Percentiles rank a stretch among this genome's conserved stretches.
phyloP scores from a whole-genome alignment of 2,797 vertebrate genomes.

The Selene dorsalis region DNA sequence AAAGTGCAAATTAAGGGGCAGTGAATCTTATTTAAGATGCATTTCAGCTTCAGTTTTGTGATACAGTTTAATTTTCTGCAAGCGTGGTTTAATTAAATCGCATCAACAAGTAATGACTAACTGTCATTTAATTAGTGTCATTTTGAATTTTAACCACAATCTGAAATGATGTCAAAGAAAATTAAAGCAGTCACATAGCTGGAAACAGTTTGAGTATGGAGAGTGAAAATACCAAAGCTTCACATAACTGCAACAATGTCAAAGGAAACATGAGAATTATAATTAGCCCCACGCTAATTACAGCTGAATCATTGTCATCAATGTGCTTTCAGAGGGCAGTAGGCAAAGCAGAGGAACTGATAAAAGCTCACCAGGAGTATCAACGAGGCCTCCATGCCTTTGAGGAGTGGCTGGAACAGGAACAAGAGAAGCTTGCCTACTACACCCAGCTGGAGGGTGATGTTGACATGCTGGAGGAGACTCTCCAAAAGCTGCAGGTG shows the following conservation, averaged over 20 bases:
- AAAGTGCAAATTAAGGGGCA: background rate
- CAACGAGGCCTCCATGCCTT: slow-evolving; percentile 91
- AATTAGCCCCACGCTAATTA: background rate
- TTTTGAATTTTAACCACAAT: too few relatives aligned
- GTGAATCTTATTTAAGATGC: background rate
- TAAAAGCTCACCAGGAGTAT: slow-evolving; percentile 92
- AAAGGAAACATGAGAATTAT: background rate
- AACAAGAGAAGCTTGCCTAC: slow-evolving; percentile 90
- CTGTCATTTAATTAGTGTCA: too few relatives aligned
- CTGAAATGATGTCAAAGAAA: too few relatives aligned
- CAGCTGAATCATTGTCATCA: background rate
- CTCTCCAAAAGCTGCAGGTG: slow-evolving; percentile 91
- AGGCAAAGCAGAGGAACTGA: slow-evolving; percentile 88
- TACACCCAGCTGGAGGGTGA: slow-evolving; percentile 91
- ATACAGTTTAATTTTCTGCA: background rate
- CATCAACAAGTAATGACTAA: background rate
- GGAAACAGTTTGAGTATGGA: background rate
- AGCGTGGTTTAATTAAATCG: background rate
- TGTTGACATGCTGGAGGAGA: slow-evolving; percentile 88
- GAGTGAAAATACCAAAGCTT: background rate
- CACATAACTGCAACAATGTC: background rate
- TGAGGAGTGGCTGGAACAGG: slow-evolving; percentile 93
- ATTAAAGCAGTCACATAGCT: too few relatives aligned
- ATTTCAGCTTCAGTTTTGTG: background rate
- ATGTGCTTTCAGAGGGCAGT: slow-evolving; percentile 85